Evolutionary conservation across 1,140 invertebrate species (phyloP).

Genomic region (Ctenoplectra terminalis): DNA sequence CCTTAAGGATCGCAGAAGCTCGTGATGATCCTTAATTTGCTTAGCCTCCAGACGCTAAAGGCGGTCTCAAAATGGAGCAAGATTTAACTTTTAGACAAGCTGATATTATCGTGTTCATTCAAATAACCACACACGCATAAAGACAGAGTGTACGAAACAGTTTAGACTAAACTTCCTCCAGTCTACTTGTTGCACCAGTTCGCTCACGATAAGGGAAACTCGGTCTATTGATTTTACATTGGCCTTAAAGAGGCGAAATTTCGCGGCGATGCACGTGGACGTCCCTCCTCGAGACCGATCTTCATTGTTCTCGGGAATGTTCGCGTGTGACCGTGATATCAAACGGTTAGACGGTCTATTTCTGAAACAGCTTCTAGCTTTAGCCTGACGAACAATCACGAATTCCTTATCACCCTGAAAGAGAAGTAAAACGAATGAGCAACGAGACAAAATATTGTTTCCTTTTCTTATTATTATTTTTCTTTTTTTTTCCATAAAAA

Average conservation of each 20-base stretch:
- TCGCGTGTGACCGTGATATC: not conserved
- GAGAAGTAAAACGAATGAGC: not conserved
- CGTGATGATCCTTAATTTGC: constrained; percentile 45
- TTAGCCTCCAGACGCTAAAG: constrained; percentile 43
- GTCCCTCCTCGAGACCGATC: too few species aligned
- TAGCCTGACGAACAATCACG: not conserved
- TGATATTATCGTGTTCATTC: constrained; percentile 30
- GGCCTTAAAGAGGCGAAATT: constrained; percentile 17
- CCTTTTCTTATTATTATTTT: too few species aligned
- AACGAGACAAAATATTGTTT: not conserved
- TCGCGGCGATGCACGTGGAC: not conserved
- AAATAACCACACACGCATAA: not conserved
- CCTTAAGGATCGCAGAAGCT: constrained; percentile 30
- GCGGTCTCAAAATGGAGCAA: constrained; percentile 36
- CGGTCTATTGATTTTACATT: constrained; percentile 37
- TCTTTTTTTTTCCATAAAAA: not conserved
- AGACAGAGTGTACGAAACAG: constrained; percentile 18
- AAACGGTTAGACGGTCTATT: constrained; percentile 6
- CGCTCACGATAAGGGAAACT: constrained; percentile 26
- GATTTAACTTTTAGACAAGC: constrained; percentile 48
- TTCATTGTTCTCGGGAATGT: constrained; percentile 3
- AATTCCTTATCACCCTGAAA: constrained; percentile 6
- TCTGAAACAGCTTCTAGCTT: not conserved
- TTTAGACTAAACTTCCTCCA: not conserved
- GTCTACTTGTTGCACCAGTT: constrained; percentile 18